These are phyloP conservation scores for Dynastes hyllus DNA, from an alignment of 2,888 invertebrate species.

Conservation along the genomic window DNA sequence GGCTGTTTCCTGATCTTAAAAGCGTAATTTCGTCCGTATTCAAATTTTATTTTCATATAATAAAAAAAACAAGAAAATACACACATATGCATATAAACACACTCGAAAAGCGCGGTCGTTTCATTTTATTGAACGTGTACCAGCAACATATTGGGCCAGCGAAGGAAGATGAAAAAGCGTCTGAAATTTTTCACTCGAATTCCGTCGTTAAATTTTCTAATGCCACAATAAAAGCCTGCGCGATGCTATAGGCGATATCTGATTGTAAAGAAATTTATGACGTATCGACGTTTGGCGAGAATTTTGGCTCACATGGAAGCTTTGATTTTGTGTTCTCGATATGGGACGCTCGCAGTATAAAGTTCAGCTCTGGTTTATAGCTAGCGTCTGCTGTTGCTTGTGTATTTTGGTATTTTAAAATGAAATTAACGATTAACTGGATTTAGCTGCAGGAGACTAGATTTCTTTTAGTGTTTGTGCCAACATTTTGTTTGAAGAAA, in stretches of 20 bases:
- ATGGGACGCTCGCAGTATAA: not conserved
- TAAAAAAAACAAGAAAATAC: conserved; percentile 4
- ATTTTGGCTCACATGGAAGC: not conserved
- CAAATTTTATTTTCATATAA: conserved; percentile 38
- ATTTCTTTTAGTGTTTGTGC: too few species aligned
- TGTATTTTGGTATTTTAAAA: too few species aligned
- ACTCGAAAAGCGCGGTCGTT: not conserved
- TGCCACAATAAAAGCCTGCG: conserved; percentile 36
- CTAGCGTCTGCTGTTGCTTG: not conserved
- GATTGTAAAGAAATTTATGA: conserved; percentile 49
- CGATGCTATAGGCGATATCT: conserved; percentile 28
- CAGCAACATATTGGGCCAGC: not conserved
- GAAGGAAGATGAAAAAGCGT: not conserved
- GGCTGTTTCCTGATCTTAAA: conserved; percentile 15
- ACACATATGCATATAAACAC: not conserved
- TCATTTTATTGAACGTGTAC: conserved; percentile 10
- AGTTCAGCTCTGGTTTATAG: conserved; percentile 3
- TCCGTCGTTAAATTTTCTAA: conserved; percentile 44
- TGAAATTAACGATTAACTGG: too few species aligned
- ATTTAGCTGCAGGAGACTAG: too few species aligned
- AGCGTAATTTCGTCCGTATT: conserved; percentile 22
- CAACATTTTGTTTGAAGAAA: too few species aligned
- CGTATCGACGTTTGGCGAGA: conserved; percentile 36
- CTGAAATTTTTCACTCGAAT: not conserved
- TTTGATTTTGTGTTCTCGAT: conserved; percentile 36